These are phyloP conservation scores for Peromyscus attwateri DNA, from an alignment of 2,797 vertebrate species.

Conservation along the genomic window DNA sequence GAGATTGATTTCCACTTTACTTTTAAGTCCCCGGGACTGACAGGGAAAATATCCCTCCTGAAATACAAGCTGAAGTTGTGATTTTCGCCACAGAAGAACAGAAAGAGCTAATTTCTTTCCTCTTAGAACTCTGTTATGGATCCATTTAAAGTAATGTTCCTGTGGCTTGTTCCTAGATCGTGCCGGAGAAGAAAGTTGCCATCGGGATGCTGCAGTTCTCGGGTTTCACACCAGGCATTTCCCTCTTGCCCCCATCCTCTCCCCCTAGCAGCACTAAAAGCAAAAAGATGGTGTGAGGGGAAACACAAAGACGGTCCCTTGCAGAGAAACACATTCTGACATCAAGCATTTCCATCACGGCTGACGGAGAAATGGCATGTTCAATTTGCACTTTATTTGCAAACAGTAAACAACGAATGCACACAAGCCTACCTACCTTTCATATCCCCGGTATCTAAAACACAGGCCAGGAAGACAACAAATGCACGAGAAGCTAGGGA, in stretches of 20 bases:
- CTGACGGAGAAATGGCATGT: constrained; percentile 78
- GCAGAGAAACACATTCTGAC: constrained; percentile 74
- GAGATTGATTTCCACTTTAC: constrained; percentile 87
- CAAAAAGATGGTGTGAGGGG: constrained; percentile 67
- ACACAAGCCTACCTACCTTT: constrained; percentile 78
- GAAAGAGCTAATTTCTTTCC: constrained; percentile 80
- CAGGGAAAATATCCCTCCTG: constrained; percentile 84
- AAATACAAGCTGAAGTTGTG: constrained; percentile 85
- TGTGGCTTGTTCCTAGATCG: constrained; percentile 69
- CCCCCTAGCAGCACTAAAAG: constrained; percentile 59
- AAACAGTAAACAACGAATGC: constrained; percentile 67
- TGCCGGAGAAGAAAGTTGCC: constrained; percentile 63
- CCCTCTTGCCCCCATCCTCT: background rate
- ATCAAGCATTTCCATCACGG: constrained; percentile 76
- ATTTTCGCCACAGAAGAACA: constrained; percentile 82
- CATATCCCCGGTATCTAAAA: constrained; percentile 40
- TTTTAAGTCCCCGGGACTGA: constrained; percentile 86
- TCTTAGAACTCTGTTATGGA: constrained; percentile 19
- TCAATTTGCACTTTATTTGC: constrained; percentile 79
- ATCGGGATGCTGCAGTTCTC: constrained; percentile 26
- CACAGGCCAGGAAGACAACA: constrained; percentile 65
- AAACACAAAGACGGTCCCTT: constrained; percentile 68
- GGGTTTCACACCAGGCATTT: constrained; percentile 65
- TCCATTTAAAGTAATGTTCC: constrained; percentile 76
- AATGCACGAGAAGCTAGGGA: constrained; percentile 16